Evolutionary conservation across 2,797 vertebrate species (phyloP).

Genomic region (Protonibea diacanthus): DNA sequence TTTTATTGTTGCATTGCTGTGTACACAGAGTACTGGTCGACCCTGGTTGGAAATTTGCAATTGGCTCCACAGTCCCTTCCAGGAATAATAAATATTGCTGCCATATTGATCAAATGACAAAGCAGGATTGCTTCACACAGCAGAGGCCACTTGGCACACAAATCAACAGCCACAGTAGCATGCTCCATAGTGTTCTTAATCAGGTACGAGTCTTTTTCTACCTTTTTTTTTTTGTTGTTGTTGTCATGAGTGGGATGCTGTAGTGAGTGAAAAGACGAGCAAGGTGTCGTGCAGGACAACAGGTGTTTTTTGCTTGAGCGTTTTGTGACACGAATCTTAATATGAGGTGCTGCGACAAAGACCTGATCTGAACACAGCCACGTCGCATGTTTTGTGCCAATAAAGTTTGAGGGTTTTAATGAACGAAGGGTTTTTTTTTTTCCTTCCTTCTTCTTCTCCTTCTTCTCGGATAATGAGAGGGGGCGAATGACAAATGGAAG

Average conservation of each 20-base stretch:
- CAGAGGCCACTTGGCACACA: conserved; percentile 61
- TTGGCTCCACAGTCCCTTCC: conserved; percentile 55
- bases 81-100: conserved; percentile 76
- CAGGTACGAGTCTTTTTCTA: conserved; percentile 27
- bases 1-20: conserved; percentile 50
- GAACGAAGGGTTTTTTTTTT: neutral
- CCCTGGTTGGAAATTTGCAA: conserved; percentile 57
- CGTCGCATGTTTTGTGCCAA: neutral
- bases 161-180: conserved; percentile 47
- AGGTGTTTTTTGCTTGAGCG: conserved; percentile 64
- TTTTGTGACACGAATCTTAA: conserved; percentile 51
- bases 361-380: neutral
- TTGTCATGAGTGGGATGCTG: conserved; percentile 11
- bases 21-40: conserved; percentile 19
- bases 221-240: neutral
- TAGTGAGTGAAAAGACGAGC: neutral
- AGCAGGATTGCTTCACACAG: conserved; percentile 68
- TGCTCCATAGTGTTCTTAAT: conserved; percentile 41
- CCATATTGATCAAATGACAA: conserved; percentile 78
- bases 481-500: conserved; percentile 62
- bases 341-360: conserved; percentile 20
- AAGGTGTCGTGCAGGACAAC: conserved; percentile 57
- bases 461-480: conserved; percentile 29
- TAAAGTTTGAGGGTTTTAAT: conserved; percentile 32
- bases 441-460: neutral